Conservation (phyloP, 2,888 invertebrate genomes). For the Antitype chi region DNA sequence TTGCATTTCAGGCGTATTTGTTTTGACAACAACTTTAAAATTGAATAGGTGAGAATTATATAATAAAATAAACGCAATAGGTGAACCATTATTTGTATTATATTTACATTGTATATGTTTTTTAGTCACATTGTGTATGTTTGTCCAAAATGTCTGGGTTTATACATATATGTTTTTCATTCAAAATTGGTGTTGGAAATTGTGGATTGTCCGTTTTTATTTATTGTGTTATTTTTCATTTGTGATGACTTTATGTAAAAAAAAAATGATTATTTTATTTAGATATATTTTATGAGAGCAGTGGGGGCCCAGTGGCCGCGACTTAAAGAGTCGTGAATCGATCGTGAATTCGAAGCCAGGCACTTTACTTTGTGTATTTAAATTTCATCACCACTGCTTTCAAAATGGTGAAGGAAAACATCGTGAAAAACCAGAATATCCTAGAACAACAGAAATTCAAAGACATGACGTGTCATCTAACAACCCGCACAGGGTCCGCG, state of each 20-base stretch:
- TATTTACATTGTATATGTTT: slow-evolving; percentile 32
- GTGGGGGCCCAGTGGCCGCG: too few relatives aligned
- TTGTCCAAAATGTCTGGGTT: slow-evolving; percentile 21
- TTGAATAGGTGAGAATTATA: slow-evolving; percentile 49
- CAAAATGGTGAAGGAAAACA: too few relatives aligned
- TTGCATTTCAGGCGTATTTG: slow-evolving; percentile 68
- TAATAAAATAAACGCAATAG: slow-evolving; percentile 16
- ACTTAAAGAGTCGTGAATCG: too few relatives aligned
- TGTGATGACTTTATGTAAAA: neutral
- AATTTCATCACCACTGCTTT: too few relatives aligned
- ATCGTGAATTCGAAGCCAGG: too few relatives aligned
- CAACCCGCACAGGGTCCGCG: too few relatives aligned
- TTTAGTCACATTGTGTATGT: slow-evolving; percentile 29
- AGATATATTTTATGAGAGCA: neutral
- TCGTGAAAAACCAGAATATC: too few relatives aligned
- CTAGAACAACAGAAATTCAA: too few relatives aligned
- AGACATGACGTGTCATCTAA: too few relatives aligned
- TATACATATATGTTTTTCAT: neutral
- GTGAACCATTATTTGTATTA: slow-evolving; percentile 49
- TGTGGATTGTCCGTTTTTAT: slow-evolving; percentile 7
- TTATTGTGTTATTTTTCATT: neutral
- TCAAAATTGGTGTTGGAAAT: neutral
- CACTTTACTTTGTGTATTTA: too few relatives aligned
- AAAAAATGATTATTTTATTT: neutral
- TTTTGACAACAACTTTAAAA: slow-evolving; percentile 44